Percentiles rank a stretch among this genome's conserved stretches.
phyloP scores from a whole-genome alignment of 1,140 invertebrate genomes.

The Dendrolimus punctatus region DNA sequence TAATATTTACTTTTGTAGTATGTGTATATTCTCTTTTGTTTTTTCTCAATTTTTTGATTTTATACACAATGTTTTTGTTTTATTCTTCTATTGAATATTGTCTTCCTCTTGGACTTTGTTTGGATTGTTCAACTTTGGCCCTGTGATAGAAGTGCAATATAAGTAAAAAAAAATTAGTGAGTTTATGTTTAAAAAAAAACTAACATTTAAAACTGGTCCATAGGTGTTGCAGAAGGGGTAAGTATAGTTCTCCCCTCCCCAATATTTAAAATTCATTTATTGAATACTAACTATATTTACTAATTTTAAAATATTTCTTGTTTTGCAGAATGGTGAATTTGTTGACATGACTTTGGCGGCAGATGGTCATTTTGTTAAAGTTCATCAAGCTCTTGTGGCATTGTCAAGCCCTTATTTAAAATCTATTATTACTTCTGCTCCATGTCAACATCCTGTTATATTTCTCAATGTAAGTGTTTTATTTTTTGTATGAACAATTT shows the following conservation, averaged over 20 bases:
- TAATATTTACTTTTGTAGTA: no score
- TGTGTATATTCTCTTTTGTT: no score
- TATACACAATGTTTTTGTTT: no score
- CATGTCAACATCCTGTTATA: conserved; percentile 84
- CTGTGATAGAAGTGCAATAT: not conserved
- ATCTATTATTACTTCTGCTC: conserved; percentile 81
- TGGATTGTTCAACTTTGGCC: not conserved
- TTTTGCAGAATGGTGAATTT: conserved; percentile 78
- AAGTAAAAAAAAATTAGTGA: conserved; percentile 2
- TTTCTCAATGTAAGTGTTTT: conserved; percentile 65
- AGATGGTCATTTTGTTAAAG: conserved; percentile 82
- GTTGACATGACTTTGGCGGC: conserved; percentile 87
- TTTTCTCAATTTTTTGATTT: no score
- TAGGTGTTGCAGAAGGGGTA: not conserved
- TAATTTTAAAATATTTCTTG: conserved; percentile 7
- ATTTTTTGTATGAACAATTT: not conserved
- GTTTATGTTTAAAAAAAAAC: not conserved
- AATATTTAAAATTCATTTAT: not conserved
- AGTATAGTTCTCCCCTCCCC: no score
- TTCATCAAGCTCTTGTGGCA: conserved; percentile 83
- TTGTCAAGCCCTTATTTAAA: conserved; percentile 85
- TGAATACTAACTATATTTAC: not conserved
- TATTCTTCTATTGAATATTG: no score
- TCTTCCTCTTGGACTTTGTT: not conserved
- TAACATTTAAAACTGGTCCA: not conserved